phyloP scores from a whole-genome alignment of 2,888 invertebrate genomes.

The Nemoura dubitans region DNA sequence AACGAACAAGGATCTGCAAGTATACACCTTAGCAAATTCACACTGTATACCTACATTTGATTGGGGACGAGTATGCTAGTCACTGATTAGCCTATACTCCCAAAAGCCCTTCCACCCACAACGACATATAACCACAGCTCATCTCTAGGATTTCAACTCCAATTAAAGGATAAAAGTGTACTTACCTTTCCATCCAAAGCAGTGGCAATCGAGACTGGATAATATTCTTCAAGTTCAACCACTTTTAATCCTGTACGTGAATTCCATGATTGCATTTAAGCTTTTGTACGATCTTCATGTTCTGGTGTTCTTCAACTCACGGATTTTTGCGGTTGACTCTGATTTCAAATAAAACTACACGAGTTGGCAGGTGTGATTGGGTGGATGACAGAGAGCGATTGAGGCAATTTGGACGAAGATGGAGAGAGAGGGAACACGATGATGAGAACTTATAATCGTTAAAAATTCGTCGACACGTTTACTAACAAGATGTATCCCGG shows the following conservation, averaged over 20 bases:
- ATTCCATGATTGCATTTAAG: neutral
- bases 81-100: conserved; percentile 37
- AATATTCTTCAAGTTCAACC: neutral
- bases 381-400: conserved; percentile 18
- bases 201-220: neutral
- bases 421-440: neutral
- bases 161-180: conserved; percentile 23
- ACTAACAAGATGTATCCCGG: neutral
- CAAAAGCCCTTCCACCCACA: conserved; percentile 16
- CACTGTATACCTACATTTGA: neutral
- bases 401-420: neutral
- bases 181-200: neutral
- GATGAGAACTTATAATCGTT: conserved; percentile 23
- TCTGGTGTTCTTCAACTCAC: conserved; percentile 29
- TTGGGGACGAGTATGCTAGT: conserved; percentile 41
- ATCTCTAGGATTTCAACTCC: conserved; percentile 27
- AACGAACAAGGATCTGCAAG: too few species aligned
- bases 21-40: too few species aligned
- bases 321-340: conserved; percentile 31
- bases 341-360: conserved; percentile 32
- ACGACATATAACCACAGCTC: conserved; percentile 3
- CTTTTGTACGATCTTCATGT: conserved; percentile 18
- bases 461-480: conserved; percentile 25
- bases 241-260: neutral
- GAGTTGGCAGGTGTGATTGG: neutral